A percentile compares a stretch with the other conserved stretches of the same genome.
Conservation (phyloP, 2,888 invertebrate species). For the Anoncus sp. region DNA sequence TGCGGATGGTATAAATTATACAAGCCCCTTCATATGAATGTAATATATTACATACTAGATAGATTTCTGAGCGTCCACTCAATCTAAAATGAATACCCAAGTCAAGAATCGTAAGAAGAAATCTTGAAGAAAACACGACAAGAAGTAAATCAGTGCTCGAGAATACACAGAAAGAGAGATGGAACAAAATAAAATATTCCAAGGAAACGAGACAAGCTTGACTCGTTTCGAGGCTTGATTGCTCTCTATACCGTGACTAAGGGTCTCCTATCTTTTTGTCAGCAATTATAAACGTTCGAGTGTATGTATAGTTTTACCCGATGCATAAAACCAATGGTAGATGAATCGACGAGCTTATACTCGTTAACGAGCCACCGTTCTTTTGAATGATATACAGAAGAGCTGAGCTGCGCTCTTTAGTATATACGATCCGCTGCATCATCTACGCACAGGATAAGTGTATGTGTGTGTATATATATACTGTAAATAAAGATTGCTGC, state of each 20-base stretch:
- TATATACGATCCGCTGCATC: slow-evolving; percentile 29
- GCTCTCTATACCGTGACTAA: slow-evolving; percentile 18
- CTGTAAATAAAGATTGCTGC: neutral
- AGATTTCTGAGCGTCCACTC: neutral
- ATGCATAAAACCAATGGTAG: slow-evolving; percentile 10
- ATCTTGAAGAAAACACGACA: neutral
- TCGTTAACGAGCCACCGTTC: slow-evolving; percentile 41
- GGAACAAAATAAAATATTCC: slow-evolving; percentile 5
- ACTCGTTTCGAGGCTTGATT: neutral
- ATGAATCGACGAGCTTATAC: slow-evolving; percentile 33
- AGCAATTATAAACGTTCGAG: neutral
- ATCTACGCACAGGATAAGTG: neutral
- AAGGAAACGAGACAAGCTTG: neutral
- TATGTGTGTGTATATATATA: neutral
- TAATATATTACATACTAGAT: neutral
- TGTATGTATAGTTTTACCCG: neutral
- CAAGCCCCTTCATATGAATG: neutral
- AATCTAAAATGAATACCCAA: neutral
- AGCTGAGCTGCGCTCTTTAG: slow-evolving; percentile 12
- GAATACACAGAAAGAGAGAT: neutral
- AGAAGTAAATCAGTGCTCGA: slow-evolving; percentile 1
- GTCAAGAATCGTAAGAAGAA: neutral
- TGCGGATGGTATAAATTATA: neutral
- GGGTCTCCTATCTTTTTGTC: slow-evolving; percentile 18
- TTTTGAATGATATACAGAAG: slow-evolving; percentile 18